phyloP scores from a whole-genome alignment of 1,140 invertebrate species.

The Heliothis virescens region DNA sequence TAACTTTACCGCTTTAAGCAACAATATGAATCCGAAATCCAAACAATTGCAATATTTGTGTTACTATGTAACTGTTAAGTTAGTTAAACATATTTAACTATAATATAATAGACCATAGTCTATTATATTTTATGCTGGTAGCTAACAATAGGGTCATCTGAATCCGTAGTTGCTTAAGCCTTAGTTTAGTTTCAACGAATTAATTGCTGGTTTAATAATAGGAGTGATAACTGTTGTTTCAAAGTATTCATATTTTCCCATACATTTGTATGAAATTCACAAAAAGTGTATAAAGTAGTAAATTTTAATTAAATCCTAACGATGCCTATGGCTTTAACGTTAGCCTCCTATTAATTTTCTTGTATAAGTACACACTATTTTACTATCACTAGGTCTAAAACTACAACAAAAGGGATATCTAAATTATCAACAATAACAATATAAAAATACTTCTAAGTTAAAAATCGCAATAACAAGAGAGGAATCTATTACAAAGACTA shows the following conservation, averaged over 20 bases:
- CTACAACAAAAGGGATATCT: not conserved
- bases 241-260: too few relatives aligned
- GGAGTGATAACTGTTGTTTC: too few relatives aligned
- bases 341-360: too few relatives aligned
- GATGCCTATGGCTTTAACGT: too few relatives aligned
- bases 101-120: too few relatives aligned
- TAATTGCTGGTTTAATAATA: too few relatives aligned
- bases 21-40: constrained; percentile 4
- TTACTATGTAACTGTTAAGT: not conserved
- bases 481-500: not conserved
- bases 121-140: not conserved
- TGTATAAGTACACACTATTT: too few relatives aligned
- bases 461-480: not conserved
- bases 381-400: too few relatives aligned
- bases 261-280: too few relatives aligned
- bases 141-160: not conserved
- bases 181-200: too few relatives aligned
- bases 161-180: not conserved
- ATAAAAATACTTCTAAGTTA: not conserved
- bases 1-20: not conserved
- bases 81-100: not conserved
- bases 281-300: too few relatives aligned
- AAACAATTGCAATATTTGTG: constrained; percentile 20
- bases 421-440: not conserved
- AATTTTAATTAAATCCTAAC: too few relatives aligned